phyloP scores from a whole-genome alignment of 2,113 vertebrate genomes.

The Bubo blakistoni region DNA sequence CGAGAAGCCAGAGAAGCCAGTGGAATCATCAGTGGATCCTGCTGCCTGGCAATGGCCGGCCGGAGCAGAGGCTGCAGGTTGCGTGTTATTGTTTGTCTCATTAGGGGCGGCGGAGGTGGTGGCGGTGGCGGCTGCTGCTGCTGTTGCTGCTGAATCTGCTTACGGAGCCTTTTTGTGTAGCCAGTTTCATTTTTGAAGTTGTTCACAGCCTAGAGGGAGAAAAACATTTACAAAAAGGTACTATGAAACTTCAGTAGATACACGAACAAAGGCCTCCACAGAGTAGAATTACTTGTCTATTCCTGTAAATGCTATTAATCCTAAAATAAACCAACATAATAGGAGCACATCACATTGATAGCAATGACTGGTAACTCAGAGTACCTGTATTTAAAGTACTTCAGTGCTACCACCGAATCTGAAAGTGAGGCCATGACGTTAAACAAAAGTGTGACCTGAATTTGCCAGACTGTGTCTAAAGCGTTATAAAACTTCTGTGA shows the following conservation, averaged over 20 bases:
- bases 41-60: constrained; percentile 78
- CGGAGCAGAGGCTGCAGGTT: constrained; percentile 71
- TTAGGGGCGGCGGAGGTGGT: neutral
- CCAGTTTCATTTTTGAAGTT: constrained; percentile 93
- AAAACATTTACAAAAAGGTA: neutral
- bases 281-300: neutral
- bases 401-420: rapidly evolving
- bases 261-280: neutral
- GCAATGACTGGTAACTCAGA: neutral
- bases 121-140: neutral
- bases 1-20: constrained; percentile 66
- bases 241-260: neutral
- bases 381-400: neutral
- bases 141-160: constrained; percentile 70
- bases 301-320: neutral
- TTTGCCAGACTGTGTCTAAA: neutral
- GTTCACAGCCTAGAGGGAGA: constrained; percentile 85
- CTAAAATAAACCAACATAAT: neutral
- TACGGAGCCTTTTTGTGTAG: constrained; percentile 77
- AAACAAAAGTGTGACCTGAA: neutral
- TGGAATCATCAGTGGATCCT: constrained; percentile 83
- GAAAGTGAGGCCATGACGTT: neutral
- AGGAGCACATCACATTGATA: neutral
- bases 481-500: neutral
- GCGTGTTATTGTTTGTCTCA: constrained; percentile 65